These are phyloP conservation scores for Apostichopus japonicus DNA, from an alignment of 35 echinoderm and acorn worm species.

Conservation along the genomic window DNA sequence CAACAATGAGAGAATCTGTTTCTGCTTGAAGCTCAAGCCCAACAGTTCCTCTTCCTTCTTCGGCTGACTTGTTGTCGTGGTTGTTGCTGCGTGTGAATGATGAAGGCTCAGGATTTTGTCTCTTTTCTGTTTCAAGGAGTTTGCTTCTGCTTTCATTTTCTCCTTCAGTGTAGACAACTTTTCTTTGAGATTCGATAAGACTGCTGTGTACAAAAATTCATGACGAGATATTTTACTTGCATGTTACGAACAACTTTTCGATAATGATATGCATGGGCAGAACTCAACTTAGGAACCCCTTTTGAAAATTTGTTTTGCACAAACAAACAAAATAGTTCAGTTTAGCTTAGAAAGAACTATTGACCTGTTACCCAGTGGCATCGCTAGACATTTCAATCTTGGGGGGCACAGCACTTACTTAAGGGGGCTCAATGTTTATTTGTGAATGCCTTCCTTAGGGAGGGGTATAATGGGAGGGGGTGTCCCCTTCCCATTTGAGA, in stretches of 20 bases:
- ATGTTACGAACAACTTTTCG: neutral
- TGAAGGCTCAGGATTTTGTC: neutral
- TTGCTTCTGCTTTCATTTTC: conserved; percentile 11
- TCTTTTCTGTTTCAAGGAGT: neutral
- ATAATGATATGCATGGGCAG: neutral
- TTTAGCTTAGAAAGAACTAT: no score
- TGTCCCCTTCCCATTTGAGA: no score
- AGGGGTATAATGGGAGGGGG: no score
- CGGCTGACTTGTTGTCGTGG: neutral
- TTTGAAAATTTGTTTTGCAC: no score
- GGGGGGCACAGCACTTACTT: no score
- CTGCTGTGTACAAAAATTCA: neutral
- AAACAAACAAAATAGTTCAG: no score
- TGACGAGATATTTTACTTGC: neutral
- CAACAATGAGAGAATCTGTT: neutral
- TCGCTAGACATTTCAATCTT: no score
- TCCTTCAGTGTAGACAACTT: neutral
- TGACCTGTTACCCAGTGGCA: no score
- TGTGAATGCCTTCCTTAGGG: no score
- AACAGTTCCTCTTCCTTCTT: neutral
- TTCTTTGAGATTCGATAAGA: neutral
- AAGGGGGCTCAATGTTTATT: no score
- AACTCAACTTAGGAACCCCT: no score
- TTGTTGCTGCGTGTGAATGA: neutral
- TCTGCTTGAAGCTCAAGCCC: neutral